These are phyloP conservation scores for Meloidogyne hapla DNA, from an alignment of 1,140 invertebrate genomes.

Conservation along the genomic window DNA sequence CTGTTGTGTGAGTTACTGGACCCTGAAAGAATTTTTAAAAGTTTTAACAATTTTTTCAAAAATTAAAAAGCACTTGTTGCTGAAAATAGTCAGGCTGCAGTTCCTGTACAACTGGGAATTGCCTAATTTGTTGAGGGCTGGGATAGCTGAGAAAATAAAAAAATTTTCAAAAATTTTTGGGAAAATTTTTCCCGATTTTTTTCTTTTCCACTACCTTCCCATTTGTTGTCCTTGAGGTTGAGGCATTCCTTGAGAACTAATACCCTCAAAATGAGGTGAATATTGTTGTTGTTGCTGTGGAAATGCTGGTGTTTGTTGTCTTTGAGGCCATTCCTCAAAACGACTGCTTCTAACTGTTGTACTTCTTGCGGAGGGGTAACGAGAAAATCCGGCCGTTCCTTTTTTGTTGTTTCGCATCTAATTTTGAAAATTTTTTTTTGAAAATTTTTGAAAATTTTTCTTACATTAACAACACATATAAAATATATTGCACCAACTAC, in stretches of 20 bases:
- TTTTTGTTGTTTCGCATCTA: slow-evolving; percentile 37
- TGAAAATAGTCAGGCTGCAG: slow-evolving; percentile 33
- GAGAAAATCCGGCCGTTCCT: slow-evolving; percentile 11
- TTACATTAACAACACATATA: slow-evolving; percentile 40
- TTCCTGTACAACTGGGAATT: slow-evolving; percentile 21
- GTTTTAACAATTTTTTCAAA: slow-evolving; percentile 23
- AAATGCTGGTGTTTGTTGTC: neutral
- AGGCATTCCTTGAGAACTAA: neutral
- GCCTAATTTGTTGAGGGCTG: neutral
- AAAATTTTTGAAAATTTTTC: neutral
- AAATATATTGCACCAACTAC: slow-evolving; percentile 37
- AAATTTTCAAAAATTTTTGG: neutral
- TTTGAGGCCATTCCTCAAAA: slow-evolving; percentile 3
- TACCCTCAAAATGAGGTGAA: slow-evolving; percentile 5
- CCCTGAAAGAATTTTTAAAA: slow-evolving; percentile 29
- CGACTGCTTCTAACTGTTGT: slow-evolving; percentile 7
- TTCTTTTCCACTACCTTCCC: neutral
- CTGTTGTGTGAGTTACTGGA: slow-evolving; percentile 24
- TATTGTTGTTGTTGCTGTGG: slow-evolving; percentile 28
- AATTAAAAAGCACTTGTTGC: slow-evolving; percentile 23
- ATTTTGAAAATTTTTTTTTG: slow-evolving; percentile 11
- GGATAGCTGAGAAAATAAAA: neutral
- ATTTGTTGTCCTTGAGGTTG: neutral
- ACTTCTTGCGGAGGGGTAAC: slow-evolving; percentile 20
- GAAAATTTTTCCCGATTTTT: neutral